Base-by-base conservation (phyloP, 2,113 vertebrate genomes). In the Marmota monax region DNA sequence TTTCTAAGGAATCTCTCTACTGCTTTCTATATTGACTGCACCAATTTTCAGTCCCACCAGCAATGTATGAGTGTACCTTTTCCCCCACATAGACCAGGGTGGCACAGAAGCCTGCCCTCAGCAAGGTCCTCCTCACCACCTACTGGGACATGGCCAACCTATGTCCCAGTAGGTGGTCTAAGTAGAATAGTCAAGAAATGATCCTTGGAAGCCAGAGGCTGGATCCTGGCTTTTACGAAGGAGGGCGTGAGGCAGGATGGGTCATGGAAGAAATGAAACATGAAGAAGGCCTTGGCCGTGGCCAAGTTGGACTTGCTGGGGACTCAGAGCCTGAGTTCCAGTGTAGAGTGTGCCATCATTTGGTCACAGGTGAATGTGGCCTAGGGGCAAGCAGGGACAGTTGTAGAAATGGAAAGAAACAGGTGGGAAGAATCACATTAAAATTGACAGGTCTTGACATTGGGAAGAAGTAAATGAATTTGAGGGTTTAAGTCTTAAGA, bases 201-300 rank as follows among this genome's bases (percentile, higher is more conserved):
- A 58, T 45, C 37, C 13, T 84, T 27, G 56, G 34, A 45, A 84
- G n/a, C 18, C 63, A 27, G 3, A 14, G 34, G 39, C 23, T 29
- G 4, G 14, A 25, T n/a, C 14, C 3, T 42, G 17, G 39, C 17
- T 53, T 25, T 63, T 1, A 53, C 0, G 13, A 1, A 20, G 32
- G 6, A 67, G 34, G 20, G 25, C 2, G 3, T 32, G 63, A 74
- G 7, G 22, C 48, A 58, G 61, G 63, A 45, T 37, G 32, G 18
- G 20, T 70, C 74, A 48, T 45, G 48, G 61, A 39, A n/a, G 74
- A 70, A 45, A 78, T 1, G 6, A 34, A 76, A 73, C 8, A 3
- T 67, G 27, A 32, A 53, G 45, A 8, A 14, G 34, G 45, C 45
- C 61, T 37, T 32, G 34, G 45, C 27, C 2, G 0, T 1, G 11